phyloP scores from a whole-genome alignment of 2,888 invertebrate genomes.

The Cephus sareptanus region DNA sequence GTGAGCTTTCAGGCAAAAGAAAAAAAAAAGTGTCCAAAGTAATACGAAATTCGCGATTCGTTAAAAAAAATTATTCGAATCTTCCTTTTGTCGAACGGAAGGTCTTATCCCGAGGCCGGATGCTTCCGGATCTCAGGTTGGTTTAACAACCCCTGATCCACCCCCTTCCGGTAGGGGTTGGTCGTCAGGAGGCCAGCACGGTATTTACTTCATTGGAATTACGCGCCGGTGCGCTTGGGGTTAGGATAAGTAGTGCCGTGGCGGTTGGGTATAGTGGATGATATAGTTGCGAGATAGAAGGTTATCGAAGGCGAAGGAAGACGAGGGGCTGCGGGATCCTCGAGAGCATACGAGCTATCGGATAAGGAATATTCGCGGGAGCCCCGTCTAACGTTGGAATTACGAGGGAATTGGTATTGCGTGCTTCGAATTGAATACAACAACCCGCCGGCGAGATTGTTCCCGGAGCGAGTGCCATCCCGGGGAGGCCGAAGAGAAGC shows the following conservation, averaged over 20 bases:
- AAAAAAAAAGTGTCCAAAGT: background rate
- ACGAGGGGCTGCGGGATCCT: background rate
- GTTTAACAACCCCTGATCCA: background rate
- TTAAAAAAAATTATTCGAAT: background rate
- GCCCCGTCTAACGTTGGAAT: slow-evolving; percentile 12
- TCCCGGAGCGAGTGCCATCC: background rate
- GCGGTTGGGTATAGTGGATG: slow-evolving; percentile 9
- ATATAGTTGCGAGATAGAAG: background rate
- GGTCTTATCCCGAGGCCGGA: background rate
- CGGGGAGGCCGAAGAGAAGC: background rate
- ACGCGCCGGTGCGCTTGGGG: slow-evolving; percentile 25
- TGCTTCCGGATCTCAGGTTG: background rate
- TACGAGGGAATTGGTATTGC: slow-evolving; percentile 35
- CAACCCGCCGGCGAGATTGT: slow-evolving; percentile 17
- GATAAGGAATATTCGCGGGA: slow-evolving; percentile 26
- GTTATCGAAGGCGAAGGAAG: background rate
- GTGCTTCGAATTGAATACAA: slow-evolving; percentile 38
- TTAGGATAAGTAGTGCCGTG: slow-evolving; percentile 16
- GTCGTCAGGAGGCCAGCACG: slow-evolving; percentile 17
- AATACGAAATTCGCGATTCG: background rate
- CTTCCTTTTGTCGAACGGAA: background rate
- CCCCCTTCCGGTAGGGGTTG: background rate
- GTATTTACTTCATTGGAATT: slow-evolving; percentile 32
- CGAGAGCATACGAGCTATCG: slow-evolving; percentile 18
- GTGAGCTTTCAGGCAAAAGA: background rate